phyloP scores from a whole-genome alignment of 2,113 vertebrate genomes.

The Hyperoodon ampullatus region DNA sequence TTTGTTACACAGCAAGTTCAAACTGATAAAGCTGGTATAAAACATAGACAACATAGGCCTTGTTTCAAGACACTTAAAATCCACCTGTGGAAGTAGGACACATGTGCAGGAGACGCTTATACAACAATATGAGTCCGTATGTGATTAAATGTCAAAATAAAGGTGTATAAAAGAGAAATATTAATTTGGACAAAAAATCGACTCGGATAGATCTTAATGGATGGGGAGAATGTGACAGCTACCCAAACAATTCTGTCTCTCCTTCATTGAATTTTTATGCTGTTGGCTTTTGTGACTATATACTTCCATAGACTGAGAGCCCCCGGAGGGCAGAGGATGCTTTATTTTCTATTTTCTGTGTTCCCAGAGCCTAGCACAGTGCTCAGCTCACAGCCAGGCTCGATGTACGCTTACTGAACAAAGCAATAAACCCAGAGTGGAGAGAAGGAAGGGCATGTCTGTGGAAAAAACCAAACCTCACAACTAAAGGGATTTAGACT shows the following conservation, averaged over 20 bases:
- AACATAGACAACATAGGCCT: not conserved
- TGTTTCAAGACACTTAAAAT: conserved; percentile 8
- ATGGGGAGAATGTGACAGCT: not conserved
- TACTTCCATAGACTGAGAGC: not conserved
- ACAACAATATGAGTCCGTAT: not conserved
- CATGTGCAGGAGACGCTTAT: not conserved
- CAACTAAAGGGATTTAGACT: not conserved
- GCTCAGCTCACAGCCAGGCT: not conserved
- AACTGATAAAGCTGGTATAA: not conserved
- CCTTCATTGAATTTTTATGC: not conserved
- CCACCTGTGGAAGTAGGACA: not conserved
- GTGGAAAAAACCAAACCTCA: not conserved
- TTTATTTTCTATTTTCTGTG: not conserved
- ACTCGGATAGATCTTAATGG: not conserved
- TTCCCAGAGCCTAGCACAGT: not conserved
- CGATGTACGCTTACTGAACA: not conserved
- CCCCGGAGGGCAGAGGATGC: not conserved
- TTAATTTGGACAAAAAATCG: not conserved
- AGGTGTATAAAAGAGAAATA: conserved; percentile 6
- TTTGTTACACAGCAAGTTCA: not conserved
- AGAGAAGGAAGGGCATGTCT: not conserved
- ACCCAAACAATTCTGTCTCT: not conserved
- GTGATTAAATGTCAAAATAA: conserved; percentile 24
- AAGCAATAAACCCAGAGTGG: not conserved
- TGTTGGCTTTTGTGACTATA: not conserved